These are phyloP conservation scores for Eulacestoma nigropectus DNA, from an alignment of 2,113 vertebrate species.

Conservation along the genomic window DNA sequence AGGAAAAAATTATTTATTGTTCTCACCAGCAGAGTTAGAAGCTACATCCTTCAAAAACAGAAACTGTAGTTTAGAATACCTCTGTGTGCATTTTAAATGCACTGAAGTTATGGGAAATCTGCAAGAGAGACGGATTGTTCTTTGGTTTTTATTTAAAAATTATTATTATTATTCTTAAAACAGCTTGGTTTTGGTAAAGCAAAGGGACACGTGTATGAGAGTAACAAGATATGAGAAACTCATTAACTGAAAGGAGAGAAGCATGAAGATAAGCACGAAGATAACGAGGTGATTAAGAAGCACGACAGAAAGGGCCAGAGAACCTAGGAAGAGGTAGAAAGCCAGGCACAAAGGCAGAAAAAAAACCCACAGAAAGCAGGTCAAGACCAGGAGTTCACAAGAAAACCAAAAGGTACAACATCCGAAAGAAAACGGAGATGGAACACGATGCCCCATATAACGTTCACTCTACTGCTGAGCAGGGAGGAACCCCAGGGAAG, in stretches of 20 bases:
- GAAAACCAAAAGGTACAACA: neutral
- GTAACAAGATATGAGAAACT: neutral
- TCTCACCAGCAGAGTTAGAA: neutral
- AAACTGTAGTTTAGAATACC: neutral
- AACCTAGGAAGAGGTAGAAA: neutral
- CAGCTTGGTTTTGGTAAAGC: neutral
- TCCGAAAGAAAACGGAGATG: neutral
- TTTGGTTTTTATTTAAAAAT: neutral
- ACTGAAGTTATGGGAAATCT: neutral
- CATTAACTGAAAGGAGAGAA: neutral
- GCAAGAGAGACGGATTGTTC: neutral
- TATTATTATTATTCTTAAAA: neutral
- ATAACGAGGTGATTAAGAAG: neutral
- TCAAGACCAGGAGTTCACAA: neutral
- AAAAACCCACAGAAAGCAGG: neutral
- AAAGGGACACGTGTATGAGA: neutral
- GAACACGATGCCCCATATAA: neutral
- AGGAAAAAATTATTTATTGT: neutral
- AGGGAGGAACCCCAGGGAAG: neutral
- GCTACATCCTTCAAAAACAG: neutral
- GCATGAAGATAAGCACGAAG: neutral
- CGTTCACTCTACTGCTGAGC: neutral
- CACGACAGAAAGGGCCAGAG: neutral
- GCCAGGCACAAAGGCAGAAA: neutral
- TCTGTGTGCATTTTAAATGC: neutral